A percentile compares a stretch with the other conserved stretches of the same genome.
phyloP scores from a whole-genome alignment of 2,888 invertebrate species.

The Brachyopa scutellaris region DNA sequence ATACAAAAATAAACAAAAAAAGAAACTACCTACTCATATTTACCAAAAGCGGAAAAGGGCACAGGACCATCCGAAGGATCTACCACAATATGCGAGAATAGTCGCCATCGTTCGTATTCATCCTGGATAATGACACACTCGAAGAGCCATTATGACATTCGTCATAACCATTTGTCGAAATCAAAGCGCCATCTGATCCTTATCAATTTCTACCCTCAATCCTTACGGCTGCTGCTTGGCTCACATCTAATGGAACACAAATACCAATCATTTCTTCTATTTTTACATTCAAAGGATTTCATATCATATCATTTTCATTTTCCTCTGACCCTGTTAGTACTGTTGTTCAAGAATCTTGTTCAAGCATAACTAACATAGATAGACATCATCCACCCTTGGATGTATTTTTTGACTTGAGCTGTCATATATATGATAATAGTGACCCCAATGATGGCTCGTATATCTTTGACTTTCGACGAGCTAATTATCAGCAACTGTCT shows the following conservation, averaged over 20 bases:
- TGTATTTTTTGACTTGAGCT: no score
- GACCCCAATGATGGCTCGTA: no score
- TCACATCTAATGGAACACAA: constrained; percentile 67
- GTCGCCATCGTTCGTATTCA: constrained; percentile 30
- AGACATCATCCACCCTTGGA: no score
- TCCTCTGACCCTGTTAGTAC: no score
- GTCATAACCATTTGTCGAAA: constrained; percentile 63
- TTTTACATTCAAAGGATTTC: constrained; percentile 68
- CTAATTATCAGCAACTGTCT: no score
- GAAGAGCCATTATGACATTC: constrained; percentile 64
- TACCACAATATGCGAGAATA: background rate
- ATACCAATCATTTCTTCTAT: constrained; percentile 50
- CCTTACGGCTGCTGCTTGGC: constrained; percentile 40
- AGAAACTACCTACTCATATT: constrained; percentile 23
- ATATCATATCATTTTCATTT: no score
- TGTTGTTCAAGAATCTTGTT: no score
- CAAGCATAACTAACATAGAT: no score
- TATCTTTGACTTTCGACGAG: no score
- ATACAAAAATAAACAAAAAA: constrained; percentile 45
- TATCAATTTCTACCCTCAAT: constrained; percentile 71
- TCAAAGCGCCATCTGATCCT: constrained; percentile 69
- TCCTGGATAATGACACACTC: constrained; percentile 51
- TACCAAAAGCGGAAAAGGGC: constrained; percentile 58
- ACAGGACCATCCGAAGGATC: constrained; percentile 16
- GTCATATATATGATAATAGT: no score